phyloP scores from a whole-genome alignment of 2,113 vertebrate genomes.

The Catagonus wagneri region DNA sequence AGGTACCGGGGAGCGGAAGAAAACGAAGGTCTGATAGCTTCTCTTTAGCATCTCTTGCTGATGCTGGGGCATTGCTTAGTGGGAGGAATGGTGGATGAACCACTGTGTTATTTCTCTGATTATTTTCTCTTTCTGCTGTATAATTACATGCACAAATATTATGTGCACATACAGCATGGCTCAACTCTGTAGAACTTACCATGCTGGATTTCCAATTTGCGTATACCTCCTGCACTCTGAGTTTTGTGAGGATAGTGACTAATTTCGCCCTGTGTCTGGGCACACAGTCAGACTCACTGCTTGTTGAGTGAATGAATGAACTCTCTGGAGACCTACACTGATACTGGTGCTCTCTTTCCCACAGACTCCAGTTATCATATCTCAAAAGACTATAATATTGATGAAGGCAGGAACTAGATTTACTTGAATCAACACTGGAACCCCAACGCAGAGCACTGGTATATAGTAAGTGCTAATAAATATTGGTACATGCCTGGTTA shows the following conservation, averaged over 20 bases:
- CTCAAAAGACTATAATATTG: conserved; percentile 1
- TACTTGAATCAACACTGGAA: neutral
- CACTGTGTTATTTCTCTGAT: neutral
- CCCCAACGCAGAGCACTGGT: neutral
- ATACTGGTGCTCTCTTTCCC: neutral
- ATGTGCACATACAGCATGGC: neutral
- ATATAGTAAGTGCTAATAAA: neutral
- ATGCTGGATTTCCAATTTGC: neutral
- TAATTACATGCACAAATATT: neutral
- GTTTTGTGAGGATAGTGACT: neutral
- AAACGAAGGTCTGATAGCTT: neutral
- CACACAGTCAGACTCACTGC: neutral
- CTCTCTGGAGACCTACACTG: neutral
- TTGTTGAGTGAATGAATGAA: neutral
- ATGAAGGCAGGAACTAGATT: conserved; percentile 16
- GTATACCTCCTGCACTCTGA: neutral
- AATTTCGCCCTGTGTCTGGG: neutral
- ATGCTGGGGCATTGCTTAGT: neutral
- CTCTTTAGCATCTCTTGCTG: neutral
- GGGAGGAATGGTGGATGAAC: neutral
- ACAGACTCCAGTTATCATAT: neutral
- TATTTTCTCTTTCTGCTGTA: neutral
- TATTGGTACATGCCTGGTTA: neutral
- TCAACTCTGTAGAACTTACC: neutral
- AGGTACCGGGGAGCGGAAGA: too few relatives aligned